Percentiles rank a stretch among this genome's conserved stretches.
phyloP scores from a whole-genome alignment of 2,113 vertebrate genomes.

The Syngnathus scovelli region DNA sequence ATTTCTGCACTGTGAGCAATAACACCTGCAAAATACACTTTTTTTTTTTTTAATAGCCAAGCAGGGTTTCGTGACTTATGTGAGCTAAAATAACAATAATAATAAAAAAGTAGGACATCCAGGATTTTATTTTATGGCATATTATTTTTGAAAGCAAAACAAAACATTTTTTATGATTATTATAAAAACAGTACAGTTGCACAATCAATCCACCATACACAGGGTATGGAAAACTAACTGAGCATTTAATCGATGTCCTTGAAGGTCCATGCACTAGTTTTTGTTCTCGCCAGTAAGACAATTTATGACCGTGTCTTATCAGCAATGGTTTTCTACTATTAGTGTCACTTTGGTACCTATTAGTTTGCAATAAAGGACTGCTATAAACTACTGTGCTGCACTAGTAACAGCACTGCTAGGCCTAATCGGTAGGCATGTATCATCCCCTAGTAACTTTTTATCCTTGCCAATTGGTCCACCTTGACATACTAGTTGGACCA shows the following conservation, averaged over 20 bases:
- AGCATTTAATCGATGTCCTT: neutral
- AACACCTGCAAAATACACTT: constrained; percentile 10
- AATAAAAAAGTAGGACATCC: neutral
- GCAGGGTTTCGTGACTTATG: neutral
- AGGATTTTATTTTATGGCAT: neutral
- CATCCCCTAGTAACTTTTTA: neutral
- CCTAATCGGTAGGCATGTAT: neutral
- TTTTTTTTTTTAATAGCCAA: neutral
- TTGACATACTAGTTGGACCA: neutral
- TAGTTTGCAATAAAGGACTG: neutral
- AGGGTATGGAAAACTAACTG: neutral
- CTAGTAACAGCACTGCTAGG: neutral
- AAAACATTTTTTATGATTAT: neutral
- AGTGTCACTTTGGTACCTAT: neutral
- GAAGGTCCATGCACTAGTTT: neutral
- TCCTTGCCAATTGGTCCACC: neutral
- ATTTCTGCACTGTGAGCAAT: constrained; percentile 58
- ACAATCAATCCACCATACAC: neutral
- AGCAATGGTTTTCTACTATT: neutral
- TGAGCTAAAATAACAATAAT: neutral
- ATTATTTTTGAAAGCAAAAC: neutral
- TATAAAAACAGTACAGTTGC: neutral
- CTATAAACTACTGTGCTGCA: neutral
- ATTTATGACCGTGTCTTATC: neutral
- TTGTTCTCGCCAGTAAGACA: neutral